Evolutionary conservation across 1,140 invertebrate genomes (phyloP), one percentile per base, ranked within the genome.

Genomic region (Marisa cornuarietis): DNA sequence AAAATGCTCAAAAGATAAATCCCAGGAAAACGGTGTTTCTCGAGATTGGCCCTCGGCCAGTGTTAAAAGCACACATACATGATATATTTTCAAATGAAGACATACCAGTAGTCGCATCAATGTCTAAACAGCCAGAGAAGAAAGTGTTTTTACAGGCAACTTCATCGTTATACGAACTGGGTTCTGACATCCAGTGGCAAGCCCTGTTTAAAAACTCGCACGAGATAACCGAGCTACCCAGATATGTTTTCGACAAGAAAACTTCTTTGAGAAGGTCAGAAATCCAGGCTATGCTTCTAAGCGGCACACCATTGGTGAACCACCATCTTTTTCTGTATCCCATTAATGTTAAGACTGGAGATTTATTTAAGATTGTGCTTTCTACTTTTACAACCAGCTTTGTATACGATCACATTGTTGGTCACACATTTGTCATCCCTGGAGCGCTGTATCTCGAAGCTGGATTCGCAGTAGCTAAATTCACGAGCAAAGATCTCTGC

Each of bases 21-120:
- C 73, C 75, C 26, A 26, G 14, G 0, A 61, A 69, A 3, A 78
- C 75, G 31, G 71, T 84, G 18, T 78, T 81, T 78, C 31, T 84
- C n/a, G 83, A 84, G 75, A 80, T 84, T 22, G 83, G 82, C 42
- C 81, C 83, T 65, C 66, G 31, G 14, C 78, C 83, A 52, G 83
- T 83, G 7, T 31, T 84, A 26, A 58, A 66, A 9, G 20, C 79
- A 58, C 79, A 82, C 62, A 58, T 84, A n/a, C 42, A 71, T 4
- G 26, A 79, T 24, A 81, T 84, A 24, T 74, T 82, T 10, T 58
- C 76, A 7, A 63, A 31, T 13, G 58, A 71, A 11, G 68, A 74
- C 18, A 26, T 76, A 26, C 65, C 69, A 7, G 8, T 61, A 18
- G 66, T 84, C 26, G 71, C 83, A 20, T 79, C 81, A 20, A 80